Base-by-base conservation (phyloP, 2,797 vertebrate species). In the Rhinichthys osculus region DNA sequence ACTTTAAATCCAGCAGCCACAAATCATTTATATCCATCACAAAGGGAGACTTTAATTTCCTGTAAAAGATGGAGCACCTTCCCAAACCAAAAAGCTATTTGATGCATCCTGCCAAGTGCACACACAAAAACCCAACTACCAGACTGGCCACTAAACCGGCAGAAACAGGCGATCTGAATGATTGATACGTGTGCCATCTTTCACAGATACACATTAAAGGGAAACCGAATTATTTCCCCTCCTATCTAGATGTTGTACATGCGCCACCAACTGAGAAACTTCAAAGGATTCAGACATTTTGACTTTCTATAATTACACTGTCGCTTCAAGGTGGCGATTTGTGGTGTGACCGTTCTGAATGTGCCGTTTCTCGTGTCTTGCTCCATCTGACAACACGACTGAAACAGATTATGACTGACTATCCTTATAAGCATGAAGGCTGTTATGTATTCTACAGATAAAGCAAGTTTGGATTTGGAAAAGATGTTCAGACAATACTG, bases 41-140 rank as follows among this genome's bases (percentile, higher is more conserved):
- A 87, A 89, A 81, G 74, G 35, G 78, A 82, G 76, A n/a, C 54
- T 93, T 93, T 94, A 91, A 94, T 94, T 93, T 94, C 93, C 92
- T 92, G 90, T 89, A 85, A 84, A 83, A 38, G 84, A 89, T 88
- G n/a, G 79, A 81, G 38, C 1, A 54, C 17, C 78, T 84, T 78
- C 40, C 81, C 50, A 33, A 77, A 77, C 30, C 30, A 62, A 70
- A 87, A 88, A 81, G 47, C 57, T 54, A 76, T 88, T 69, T 86
- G 47, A 84, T 16, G 42, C 42, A 76, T 59, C 35, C 81, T 82
- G 67, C 52, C 40, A 71, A 52, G 69, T 62, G 64, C 27, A 27
- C 27, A 27, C 27, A 27, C 27, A 66, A 17, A 81, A 88, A 78
- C n/a, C 74, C 67, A 76, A 54, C 38, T 59, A 52, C 7, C 79